A percentile compares a stretch with the other conserved stretches of the same genome.
Conservation (phyloP, 2,797 vertebrate species). For the Neosilurus mollespiculum region DNA sequence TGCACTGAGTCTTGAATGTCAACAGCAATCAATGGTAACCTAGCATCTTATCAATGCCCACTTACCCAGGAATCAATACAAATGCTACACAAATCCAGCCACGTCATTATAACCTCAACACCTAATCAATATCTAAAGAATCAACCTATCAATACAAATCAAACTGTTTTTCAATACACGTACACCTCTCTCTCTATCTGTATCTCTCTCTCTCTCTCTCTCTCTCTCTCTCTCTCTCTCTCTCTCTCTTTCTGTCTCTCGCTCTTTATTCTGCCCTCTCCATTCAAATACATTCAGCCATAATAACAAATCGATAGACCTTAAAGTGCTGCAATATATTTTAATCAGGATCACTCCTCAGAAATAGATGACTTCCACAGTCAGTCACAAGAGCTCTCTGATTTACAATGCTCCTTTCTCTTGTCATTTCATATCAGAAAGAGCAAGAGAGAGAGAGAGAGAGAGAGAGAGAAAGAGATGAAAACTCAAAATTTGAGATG, state of each 20-base stretch:
- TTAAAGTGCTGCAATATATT: conserved; percentile 69
- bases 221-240: too few relatives aligned
- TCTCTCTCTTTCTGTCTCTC: too few relatives aligned
- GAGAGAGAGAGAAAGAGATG: conserved; percentile 48
- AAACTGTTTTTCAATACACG: conserved; percentile 67
- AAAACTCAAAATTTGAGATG: conserved; percentile 48
- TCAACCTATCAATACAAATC: conserved; percentile 67
- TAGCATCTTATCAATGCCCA: conserved; percentile 54
- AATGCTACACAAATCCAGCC: conserved; percentile 45
- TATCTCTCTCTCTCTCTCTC: too few relatives aligned
- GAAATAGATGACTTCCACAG: conserved; percentile 67
- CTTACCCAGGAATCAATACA: conserved; percentile 52
- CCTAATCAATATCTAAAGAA: conserved; percentile 52
- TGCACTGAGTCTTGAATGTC: conserved; percentile 50
- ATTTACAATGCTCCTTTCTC: conserved; percentile 65
- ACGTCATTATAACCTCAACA: conserved; percentile 48
- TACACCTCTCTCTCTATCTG: conserved; percentile 28
- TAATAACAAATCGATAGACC: conserved; percentile 69
- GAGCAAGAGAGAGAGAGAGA: conserved; percentile 42
- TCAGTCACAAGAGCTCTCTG: conserved; percentile 42
- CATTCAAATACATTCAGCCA: conserved; percentile 64
- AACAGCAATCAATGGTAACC: conserved; percentile 51
- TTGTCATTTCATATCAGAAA: conserved; percentile 55
- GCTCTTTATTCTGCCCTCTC: conserved; percentile 2
- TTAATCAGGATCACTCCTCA: conserved; percentile 70